phyloP scores from a whole-genome alignment of 2,113 vertebrate species.

The Ariopsis seemanni region DNA sequence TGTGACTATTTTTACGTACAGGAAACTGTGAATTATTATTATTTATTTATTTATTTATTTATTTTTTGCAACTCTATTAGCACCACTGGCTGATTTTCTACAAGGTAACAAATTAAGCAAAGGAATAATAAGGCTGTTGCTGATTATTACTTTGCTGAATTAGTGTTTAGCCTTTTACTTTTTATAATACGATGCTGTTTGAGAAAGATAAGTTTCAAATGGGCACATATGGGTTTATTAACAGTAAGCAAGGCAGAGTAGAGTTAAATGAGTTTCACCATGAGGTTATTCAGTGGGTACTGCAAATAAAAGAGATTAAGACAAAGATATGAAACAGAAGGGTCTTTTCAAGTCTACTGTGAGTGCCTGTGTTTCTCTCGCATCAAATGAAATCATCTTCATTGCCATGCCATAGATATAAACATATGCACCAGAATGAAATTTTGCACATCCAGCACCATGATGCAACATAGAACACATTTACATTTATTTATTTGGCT shows the following conservation, averaged over 20 bases:
- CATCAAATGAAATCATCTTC: not conserved
- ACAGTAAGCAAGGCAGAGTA: not conserved
- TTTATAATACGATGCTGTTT: not conserved
- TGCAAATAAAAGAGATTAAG: not conserved
- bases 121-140: not conserved
- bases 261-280: not conserved
- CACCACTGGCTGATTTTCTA: not conserved
- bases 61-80: not conserved
- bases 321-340: not conserved
- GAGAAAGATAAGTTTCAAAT: not conserved
- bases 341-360: not conserved
- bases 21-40: not conserved
- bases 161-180: not conserved
- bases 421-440: not conserved
- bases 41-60: too few relatives aligned
- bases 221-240: not conserved
- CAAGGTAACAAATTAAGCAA: not conserved
- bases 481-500: not conserved
- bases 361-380: not conserved
- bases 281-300: not conserved
- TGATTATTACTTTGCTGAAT: not conserved
- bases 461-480: constrained; percentile 1
- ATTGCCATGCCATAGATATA: not conserved
- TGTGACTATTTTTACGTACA: not conserved
- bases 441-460: not conserved